Evolutionary conservation across 2,113 vertebrate genomes (phyloP), one percentile per base, ranked within the genome.

Genomic region (Alethe diademata): DNA sequence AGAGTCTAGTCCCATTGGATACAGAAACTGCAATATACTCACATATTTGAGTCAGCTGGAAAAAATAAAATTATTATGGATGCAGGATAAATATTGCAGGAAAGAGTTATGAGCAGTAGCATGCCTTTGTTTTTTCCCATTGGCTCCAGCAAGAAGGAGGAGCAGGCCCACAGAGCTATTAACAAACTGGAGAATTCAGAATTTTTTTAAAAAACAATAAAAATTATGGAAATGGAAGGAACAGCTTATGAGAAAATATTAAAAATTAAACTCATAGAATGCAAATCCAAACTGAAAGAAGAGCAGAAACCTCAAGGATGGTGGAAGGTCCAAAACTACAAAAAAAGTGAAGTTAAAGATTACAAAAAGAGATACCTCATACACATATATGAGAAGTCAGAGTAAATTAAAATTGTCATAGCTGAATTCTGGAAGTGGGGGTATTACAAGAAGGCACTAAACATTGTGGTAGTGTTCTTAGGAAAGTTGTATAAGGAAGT

Each of bases 401-500:
- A 8, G 5, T 58, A 81, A 66, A 20, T 67, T 56, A 82, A 74
- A 89, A 81, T 65, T 69, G 19, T 38, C 42, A 61, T 17, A 78
- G 54, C 12, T 82, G 16, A 85, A 65, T 82, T 53, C 29, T 0
- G 0, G 43, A 26, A 10, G 8, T 0, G 0, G 16, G 3, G 6
- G 4, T 31, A 79, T 36, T 22, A 43, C 38, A 80, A 73, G 17
- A 56, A 87, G 42, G 4, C 22, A 80, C 2, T 64, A 31, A 86
- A 69, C 40, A 76, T 8, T 66, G 26, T 64, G 45, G 28, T 5
- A 76, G 17, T 48, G 6, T 56, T 93, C 56, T 78, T 38, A 53
- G 12, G 19, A 60, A 19, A 86, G 45, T 3, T 73, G 1, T 45
- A 28, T 60, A 70, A 74, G 31, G 20, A 90, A 75, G 24, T 17